Evolutionary conservation across 2,888 invertebrate species (phyloP).

Genomic region (Eremobia ochroleuca): DNA sequence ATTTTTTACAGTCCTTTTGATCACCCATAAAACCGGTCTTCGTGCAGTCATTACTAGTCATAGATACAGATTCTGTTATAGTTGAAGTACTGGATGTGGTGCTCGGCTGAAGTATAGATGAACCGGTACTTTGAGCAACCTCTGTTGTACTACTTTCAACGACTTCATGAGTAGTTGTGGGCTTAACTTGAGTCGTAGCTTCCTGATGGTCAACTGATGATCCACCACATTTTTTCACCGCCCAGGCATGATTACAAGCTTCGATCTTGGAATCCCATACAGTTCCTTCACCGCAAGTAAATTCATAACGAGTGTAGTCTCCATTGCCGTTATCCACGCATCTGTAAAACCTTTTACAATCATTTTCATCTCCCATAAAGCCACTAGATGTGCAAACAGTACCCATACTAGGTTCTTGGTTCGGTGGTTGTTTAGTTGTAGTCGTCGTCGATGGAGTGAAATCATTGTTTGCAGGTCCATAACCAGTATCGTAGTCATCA

Average conservation of each 20-base stretch:
- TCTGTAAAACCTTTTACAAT: constrained; percentile 93
- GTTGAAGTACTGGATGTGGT: constrained; percentile 26
- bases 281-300: constrained; percentile 91
- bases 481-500: constrained; percentile 70
- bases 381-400: constrained; percentile 86
- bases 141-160: constrained; percentile 36
- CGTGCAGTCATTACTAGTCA: constrained; percentile 59
- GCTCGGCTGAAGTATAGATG: constrained; percentile 25
- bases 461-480: constrained; percentile 66
- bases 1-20: constrained; percentile 91
- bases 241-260: constrained; percentile 91
- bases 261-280: constrained; percentile 91
- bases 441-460: constrained; percentile 49
- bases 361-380: constrained; percentile 89
- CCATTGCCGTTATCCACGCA: constrained; percentile 90
- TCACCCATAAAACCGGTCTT: constrained; percentile 92
- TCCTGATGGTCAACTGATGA: constrained; percentile 34
- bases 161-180: constrained; percentile 14
- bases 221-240: constrained; percentile 79
- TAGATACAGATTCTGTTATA: constrained; percentile 30
- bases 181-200: constrained; percentile 30
- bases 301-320: constrained; percentile 88
- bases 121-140: constrained; percentile 6
- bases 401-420: constrained; percentile 36
- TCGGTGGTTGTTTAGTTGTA: constrained; percentile 49